Base-by-base conservation (phyloP, 2,888 invertebrate genomes). In the Tenthredo amoena region DNA sequence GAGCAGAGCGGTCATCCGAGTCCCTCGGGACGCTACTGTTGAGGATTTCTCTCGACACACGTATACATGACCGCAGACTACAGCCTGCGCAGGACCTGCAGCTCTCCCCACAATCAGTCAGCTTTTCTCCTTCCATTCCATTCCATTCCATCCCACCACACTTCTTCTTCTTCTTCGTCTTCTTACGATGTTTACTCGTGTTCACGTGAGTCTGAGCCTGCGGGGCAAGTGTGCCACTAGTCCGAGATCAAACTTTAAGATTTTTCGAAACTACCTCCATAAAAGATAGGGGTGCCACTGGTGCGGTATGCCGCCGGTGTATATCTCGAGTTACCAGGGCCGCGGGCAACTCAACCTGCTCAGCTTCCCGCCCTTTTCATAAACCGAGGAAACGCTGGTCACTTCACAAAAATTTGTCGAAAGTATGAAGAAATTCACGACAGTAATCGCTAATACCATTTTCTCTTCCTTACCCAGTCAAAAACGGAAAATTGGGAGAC, bases 261-360 rank as follows among this genome's bases (percentile, higher is more conserved):
- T 91, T 92, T 91, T 92, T 89, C 87, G 89, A 89, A 91, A 91
- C 91, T 88, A 89, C 89, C 87, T 88, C 89, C 89, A 91, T 91
- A 91, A 92, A 92, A 91, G 91, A 92, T 91, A 90, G 91, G 91
- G 92, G 92, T 92, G 92, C 92, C 92, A 91, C 87, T 89, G 88
- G 85, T 84, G 83, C 86, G 89, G 90, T 90, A 90, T 91, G 90
- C 88, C 89, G 88, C 86, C 87, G 89, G 84, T 68, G 86, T 88
- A 89, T 91, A 89, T 91, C 92, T 93, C 91, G 89, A 91, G 91
- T 93, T 93, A 92, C 93, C 91, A 87, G 87, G 81, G 86, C 79
- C 88, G 88, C 84, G 21, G 74, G 58, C 40, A 5, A 37, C 47
- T 40, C 40, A 43, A 21, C 21, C 74, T 34, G 55, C 34, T 77